Conservation (phyloP, 2,888 invertebrate species). For the Acrocera orbiculus region DNA sequence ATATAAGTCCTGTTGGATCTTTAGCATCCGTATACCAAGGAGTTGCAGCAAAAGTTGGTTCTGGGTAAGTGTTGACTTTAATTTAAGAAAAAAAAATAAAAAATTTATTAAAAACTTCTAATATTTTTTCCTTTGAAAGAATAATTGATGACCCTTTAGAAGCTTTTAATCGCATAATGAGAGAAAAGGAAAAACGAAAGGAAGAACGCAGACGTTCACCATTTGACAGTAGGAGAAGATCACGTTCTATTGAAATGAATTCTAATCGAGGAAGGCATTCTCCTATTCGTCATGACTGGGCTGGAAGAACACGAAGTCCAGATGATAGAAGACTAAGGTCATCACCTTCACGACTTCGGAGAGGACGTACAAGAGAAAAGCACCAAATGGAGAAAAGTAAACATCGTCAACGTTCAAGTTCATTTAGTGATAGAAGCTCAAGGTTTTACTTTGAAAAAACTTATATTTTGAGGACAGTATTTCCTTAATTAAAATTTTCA, state of each 20-base stretch:
- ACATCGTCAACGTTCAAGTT: constrained; percentile 15
- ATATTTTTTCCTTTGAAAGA: constrained; percentile 31
- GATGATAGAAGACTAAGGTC: constrained; percentile 19
- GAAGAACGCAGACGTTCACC: constrained; percentile 34
- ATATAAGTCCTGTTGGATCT: constrained; percentile 18
- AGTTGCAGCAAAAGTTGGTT: constrained; percentile 27
- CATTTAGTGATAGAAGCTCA: constrained; percentile 17
- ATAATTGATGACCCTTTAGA: constrained; percentile 71
- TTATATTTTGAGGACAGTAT: neutral
- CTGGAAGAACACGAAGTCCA: constrained; percentile 7
- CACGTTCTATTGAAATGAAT: constrained; percentile 24
- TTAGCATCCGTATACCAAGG: constrained; percentile 28
- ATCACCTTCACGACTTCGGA: constrained; percentile 20
- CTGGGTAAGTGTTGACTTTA: constrained; percentile 23
- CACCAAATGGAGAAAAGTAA: constrained; percentile 10
- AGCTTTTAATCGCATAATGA: constrained; percentile 70
- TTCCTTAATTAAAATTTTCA: constrained; percentile 7
- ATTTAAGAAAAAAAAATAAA: neutral
- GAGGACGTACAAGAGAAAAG: constrained; percentile 22
- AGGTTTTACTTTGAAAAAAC: constrained; percentile 12
- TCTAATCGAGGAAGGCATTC: constrained; percentile 12
- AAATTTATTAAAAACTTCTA: neutral
- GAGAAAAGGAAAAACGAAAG: constrained; percentile 53
- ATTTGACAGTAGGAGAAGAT: constrained; percentile 30
- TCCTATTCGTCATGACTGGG: constrained; percentile 9